phyloP scores from a whole-genome alignment of 2,888 invertebrate genomes.

The Proisotoma minuta region DNA sequence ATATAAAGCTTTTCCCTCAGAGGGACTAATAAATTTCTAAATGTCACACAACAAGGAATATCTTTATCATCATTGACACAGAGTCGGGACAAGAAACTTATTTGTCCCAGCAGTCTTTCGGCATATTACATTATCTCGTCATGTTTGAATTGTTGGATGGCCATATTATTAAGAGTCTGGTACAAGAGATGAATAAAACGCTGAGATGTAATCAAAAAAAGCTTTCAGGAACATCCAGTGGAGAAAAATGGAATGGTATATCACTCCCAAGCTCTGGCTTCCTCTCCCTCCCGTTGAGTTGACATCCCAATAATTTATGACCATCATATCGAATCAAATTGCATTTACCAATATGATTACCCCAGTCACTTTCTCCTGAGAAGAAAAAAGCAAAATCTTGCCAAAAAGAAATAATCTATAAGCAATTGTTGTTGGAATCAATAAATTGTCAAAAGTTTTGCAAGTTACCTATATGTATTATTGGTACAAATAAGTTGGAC shows the following conservation, averaged over 20 bases:
- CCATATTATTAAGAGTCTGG: background rate
- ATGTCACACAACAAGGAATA: conserved; percentile 11
- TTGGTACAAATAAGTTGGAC: too few relatives aligned
- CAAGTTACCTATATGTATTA: too few relatives aligned
- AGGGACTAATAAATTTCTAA: conserved; percentile 9
- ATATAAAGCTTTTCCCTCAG: too few relatives aligned
- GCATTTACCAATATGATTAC: conserved; percentile 9
- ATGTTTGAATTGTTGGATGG: background rate
- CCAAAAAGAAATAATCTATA: too few relatives aligned
- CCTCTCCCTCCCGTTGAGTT: background rate
- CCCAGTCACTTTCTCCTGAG: background rate
- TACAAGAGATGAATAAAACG: background rate
- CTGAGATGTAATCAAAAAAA: conserved; percentile 14
- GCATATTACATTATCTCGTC: conserved; percentile 11
- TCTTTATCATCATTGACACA: conserved; percentile 13
- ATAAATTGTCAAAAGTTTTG: too few relatives aligned
- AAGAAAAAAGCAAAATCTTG: too few relatives aligned
- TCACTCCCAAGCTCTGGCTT: background rate
- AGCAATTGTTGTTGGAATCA: too few relatives aligned
- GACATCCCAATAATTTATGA: conserved; percentile 11
- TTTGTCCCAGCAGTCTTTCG: conserved; percentile 11
- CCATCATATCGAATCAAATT: conserved; percentile 3
- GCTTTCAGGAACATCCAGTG: conserved; percentile 1
- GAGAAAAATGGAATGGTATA: conserved; percentile 3
- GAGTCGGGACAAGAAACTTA: conserved; percentile 11